Conservation (phyloP, 2,888 invertebrate species). For the Aleiodes leptofemur region DNA sequence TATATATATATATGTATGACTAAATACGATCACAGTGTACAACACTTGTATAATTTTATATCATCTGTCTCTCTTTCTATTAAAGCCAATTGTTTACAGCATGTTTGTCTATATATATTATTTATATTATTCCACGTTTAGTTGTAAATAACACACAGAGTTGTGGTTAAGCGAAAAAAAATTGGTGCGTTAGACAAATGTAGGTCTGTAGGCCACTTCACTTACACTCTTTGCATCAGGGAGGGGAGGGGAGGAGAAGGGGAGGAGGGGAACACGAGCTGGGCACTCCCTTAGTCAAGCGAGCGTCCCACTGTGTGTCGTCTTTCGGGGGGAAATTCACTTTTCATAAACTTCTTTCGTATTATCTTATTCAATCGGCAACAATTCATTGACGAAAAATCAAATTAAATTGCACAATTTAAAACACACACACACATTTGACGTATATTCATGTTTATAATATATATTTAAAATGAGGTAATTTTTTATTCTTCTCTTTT, state of each 20-base stretch:
- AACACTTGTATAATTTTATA: constrained; percentile 13
- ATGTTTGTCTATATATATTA: background rate
- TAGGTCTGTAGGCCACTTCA: constrained; percentile 94
- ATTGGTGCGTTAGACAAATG: constrained; percentile 84
- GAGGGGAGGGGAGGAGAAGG: no score
- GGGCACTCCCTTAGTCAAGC: constrained; percentile 81
- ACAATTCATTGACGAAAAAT: background rate
- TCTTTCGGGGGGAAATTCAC: constrained; percentile 21
- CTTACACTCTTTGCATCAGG: constrained; percentile 87
- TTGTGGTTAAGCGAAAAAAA: constrained; percentile 70
- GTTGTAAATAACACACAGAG: constrained; percentile 31
- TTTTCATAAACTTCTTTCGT: constrained; percentile 29
- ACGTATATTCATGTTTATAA: background rate
- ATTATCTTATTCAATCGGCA: constrained; percentile 15
- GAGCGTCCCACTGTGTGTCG: constrained; percentile 77
- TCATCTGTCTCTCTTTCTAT: background rate
- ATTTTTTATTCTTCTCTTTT: background rate
- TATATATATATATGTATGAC: no score
- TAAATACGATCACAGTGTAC: no score
- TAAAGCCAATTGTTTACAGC: constrained; percentile 5
- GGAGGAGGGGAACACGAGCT: constrained; percentile 33
- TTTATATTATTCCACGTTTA: background rate
- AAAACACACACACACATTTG: no score
- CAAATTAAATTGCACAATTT: background rate
- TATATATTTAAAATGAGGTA: no score